A percentile compares a stretch with the other conserved stretches of the same genome.
These are phyloP conservation scores for Ceyx erithaca DNA, from an alignment of 2,797 vertebrate genomes.

Conservation along the genomic window DNA sequence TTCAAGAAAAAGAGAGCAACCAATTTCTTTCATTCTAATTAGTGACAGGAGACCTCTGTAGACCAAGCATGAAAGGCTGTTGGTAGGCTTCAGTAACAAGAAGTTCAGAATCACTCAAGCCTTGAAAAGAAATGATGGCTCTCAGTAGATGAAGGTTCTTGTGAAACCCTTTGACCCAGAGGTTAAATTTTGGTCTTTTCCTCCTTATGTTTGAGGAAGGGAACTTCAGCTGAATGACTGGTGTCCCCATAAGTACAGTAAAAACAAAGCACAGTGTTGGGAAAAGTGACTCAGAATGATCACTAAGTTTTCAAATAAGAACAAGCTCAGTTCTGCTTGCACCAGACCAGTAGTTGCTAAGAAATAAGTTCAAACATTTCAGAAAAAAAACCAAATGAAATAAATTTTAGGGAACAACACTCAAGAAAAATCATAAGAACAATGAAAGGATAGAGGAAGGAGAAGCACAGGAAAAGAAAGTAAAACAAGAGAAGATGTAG, in stretches of 20 bases:
- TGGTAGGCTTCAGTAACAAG: not conserved
- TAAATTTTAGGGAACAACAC: not conserved
- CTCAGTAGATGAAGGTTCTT: not conserved
- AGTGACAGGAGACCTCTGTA: not conserved
- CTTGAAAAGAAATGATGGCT: not conserved
- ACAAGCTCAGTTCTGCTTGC: not conserved
- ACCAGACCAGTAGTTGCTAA: not conserved
- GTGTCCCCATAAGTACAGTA: not conserved
- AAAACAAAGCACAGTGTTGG: not conserved
- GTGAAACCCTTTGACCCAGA: not conserved
- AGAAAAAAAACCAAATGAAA: not conserved
- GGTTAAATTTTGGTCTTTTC: not conserved
- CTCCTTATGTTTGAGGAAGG: not conserved
- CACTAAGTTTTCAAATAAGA: not conserved
- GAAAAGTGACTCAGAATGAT: not conserved
- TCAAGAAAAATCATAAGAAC: not conserved
- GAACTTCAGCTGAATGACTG: not conserved
- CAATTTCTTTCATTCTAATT: not conserved
- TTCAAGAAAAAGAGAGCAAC: not conserved
- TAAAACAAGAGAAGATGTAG: not conserved
- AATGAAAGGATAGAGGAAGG: not conserved
- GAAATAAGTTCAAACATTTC: not conserved
- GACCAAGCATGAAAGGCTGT: not conserved
- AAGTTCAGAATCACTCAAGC: not conserved
- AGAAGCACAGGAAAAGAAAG: not conserved